Percentiles rank a stretch among this genome's conserved stretches.
Conservation (phyloP, 23 tunicate genomes). For the Halocynthia aurantium region DNA sequence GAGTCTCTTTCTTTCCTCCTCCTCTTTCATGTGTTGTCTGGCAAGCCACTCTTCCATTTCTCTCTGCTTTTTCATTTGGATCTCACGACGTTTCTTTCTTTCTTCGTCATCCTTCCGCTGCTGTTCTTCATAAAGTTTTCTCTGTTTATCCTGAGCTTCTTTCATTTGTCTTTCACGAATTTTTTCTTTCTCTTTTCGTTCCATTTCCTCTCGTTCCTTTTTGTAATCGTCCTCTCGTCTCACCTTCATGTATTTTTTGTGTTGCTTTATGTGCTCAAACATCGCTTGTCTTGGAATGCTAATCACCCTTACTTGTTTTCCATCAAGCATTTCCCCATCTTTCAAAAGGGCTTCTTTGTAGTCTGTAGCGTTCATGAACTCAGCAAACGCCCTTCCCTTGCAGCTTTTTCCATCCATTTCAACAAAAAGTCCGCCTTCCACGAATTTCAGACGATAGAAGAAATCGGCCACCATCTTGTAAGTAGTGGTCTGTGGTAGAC, state of each 20-base stretch:
- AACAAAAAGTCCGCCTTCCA: constrained; percentile 45
- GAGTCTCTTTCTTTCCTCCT: constrained; percentile 24
- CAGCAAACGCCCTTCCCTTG: constrained; percentile 80
- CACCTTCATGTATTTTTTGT: constrained; percentile 53
- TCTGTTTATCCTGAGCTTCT: constrained; percentile 45
- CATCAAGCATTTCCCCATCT: constrained; percentile 80
- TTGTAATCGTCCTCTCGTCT: constrained; percentile 66
- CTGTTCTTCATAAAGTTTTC: constrained; percentile 72
- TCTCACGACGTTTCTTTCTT: constrained; percentile 25
- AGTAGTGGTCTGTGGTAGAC: constrained; percentile 48
- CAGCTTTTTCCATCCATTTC: constrained; percentile 71
- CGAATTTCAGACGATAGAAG: constrained; percentile 34
- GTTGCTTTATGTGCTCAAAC: constrained; percentile 50
- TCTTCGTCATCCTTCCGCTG: constrained; percentile 49
- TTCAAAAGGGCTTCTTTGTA: constrained; percentile 56
- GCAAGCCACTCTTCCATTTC: constrained; percentile 27
- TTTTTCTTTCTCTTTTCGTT: constrained; percentile 40
- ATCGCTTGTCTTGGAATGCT: constrained; percentile 58
- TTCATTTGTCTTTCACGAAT: not conserved
- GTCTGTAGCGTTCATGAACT: constrained; percentile 35
- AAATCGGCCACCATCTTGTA: constrained; percentile 49
- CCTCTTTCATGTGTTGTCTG: constrained; percentile 19
- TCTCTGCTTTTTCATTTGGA: constrained; percentile 18
- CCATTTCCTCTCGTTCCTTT: constrained; percentile 38
- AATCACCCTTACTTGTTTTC: constrained; percentile 62